phyloP scores from a whole-genome alignment of 2,797 vertebrate species.

The Limosa lapponica region DNA sequence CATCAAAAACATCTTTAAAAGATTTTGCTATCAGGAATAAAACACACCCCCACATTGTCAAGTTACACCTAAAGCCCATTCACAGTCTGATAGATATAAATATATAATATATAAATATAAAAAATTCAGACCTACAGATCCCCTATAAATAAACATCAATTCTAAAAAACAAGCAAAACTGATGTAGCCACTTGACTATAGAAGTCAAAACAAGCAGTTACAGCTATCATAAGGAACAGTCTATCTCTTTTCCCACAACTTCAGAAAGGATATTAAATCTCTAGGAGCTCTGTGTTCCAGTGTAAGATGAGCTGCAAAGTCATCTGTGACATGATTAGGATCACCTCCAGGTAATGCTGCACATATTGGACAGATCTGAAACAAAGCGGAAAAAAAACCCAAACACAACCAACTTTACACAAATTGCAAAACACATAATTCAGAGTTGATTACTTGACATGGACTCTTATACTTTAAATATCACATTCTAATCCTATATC shows the following conservation, averaged over 20 bases:
- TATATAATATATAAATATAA: neutral
- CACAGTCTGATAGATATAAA: neutral
- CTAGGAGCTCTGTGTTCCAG: constrained; percentile 97
- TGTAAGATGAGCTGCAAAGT: constrained; percentile 97
- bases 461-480: constrained; percentile 20
- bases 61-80: constrained; percentile 8
- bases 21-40: neutral
- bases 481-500: neutral
- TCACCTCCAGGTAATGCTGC: constrained; percentile 95
- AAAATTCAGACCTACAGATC: neutral
- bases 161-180: constrained; percentile 4
- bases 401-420: constrained; percentile 18
- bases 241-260: neutral
- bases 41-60: neutral
- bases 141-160: neutral
- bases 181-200: neutral
- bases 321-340: constrained; percentile 97
- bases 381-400: constrained; percentile 17
- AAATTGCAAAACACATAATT: constrained; percentile 12
- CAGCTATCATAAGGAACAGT: neutral
- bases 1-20: constrained; percentile 4
- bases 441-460: neutral
- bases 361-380: constrained; percentile 96
- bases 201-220: constrained; percentile 4
- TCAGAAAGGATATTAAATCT: constrained; percentile 96